phyloP scores from a whole-genome alignment of 92 coral and sea anemone species.

The Actinernus sp. region DNA sequence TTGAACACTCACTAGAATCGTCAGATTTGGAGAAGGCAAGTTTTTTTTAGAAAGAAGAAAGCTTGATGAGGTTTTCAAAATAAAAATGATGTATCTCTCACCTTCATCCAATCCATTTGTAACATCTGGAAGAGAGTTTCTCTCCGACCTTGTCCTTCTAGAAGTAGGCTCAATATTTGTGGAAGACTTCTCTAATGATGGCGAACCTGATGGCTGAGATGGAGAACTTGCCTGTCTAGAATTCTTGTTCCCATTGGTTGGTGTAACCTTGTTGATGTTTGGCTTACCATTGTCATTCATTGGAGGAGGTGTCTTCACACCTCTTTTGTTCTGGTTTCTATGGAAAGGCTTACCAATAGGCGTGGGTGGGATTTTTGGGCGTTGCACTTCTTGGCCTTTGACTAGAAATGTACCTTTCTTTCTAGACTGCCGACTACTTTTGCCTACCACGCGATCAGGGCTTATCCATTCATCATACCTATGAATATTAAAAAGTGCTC shows the following conservation, averaged over 20 bases:
- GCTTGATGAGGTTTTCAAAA: neutral
- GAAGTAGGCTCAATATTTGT: slow-evolving; percentile 43
- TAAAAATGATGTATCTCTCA: neutral
- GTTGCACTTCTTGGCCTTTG: slow-evolving; percentile 43
- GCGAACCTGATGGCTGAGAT: slow-evolving; percentile 49
- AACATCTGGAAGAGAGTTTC: slow-evolving; percentile 74
- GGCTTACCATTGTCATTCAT: slow-evolving; percentile 54
- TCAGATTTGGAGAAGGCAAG: no score
- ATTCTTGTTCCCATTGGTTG: slow-evolving; percentile 63
- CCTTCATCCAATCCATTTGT: slow-evolving; percentile 83
- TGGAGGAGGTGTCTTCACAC: slow-evolving; percentile 51
- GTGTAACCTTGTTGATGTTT: slow-evolving; percentile 20
- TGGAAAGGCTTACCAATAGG: slow-evolving; percentile 72
- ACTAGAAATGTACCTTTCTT: slow-evolving; percentile 60
- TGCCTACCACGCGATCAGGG: slow-evolving; percentile 86
- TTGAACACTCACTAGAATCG: neutral
- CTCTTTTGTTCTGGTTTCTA: slow-evolving; percentile 61
- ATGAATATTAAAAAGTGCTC: neutral
- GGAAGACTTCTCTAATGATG: slow-evolving; percentile 54
- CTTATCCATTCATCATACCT: slow-evolving; percentile 99
- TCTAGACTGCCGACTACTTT: slow-evolving; percentile 79
- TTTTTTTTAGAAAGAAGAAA: no score
- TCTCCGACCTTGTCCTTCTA: slow-evolving; percentile 81
- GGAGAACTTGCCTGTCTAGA: slow-evolving; percentile 68
- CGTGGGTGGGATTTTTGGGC: slow-evolving; percentile 75